Evolutionary conservation across 2,113 vertebrate species (phyloP).

Genomic region (Procavia capensis): DNA sequence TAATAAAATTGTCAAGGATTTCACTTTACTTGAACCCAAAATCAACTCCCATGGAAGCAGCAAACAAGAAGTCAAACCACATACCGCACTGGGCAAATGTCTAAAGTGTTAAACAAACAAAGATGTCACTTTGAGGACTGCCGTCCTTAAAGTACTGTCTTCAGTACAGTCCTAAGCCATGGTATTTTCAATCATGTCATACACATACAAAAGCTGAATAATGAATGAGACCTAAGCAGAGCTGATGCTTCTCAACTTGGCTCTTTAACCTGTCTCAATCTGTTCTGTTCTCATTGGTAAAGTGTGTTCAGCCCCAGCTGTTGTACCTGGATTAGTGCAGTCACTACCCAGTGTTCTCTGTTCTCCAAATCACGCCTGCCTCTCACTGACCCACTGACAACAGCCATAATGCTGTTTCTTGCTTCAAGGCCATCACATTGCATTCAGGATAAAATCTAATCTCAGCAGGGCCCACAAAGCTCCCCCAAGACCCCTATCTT

Average conservation of each 20-base stretch:
- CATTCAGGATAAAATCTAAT: not conserved
- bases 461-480: not conserved
- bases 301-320: not conserved
- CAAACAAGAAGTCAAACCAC: too few relatives aligned
- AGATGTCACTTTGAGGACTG: too few relatives aligned
- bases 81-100: too few relatives aligned
- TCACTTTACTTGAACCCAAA: too few relatives aligned
- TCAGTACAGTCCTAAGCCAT: too few relatives aligned
- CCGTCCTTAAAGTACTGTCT: too few relatives aligned
- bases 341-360: not conserved
- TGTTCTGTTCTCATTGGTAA: not conserved
- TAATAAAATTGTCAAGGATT: too few relatives aligned
- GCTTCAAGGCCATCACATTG: not conserved
- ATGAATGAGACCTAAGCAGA: too few relatives aligned
- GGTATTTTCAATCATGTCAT: too few relatives aligned
- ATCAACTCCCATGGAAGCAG: too few relatives aligned
- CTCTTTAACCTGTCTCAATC: not conserved
- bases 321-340: constrained; percentile 9
- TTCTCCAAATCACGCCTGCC: not conserved
- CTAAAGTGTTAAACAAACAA: too few relatives aligned
- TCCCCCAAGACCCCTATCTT: not conserved
- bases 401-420: not conserved
- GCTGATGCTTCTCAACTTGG: not conserved
- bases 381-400: not conserved
- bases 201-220: too few relatives aligned